Base-by-base conservation (phyloP, 2,113 vertebrate species). In the Siphamia tubifer region DNA sequence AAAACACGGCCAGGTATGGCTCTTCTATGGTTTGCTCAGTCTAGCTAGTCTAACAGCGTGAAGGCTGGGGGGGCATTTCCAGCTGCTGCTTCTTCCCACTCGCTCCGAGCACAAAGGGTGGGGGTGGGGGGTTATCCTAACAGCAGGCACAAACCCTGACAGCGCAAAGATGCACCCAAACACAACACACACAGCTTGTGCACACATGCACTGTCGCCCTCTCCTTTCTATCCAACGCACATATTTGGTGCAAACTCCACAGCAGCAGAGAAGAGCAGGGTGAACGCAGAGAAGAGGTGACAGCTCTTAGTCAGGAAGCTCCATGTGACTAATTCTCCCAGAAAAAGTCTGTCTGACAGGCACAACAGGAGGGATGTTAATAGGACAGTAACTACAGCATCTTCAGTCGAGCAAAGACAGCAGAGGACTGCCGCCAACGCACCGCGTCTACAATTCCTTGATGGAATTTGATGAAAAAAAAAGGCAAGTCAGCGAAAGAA, bases 261-360 rank as follows among this genome's bases (percentile, higher is more conserved):
- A 83, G 80, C 76, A 82, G 78, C 81, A 54, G 65, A 72, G 68
- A 55, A 74, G 67, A 83, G 55, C 19, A 55, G 64, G 70, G 74
- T 80, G 71, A 81, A 63, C 54, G 70, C 44, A 76, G 60, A 81
- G 54, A 48, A 77, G 79, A 87, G 64, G 74, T 66, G 82, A 79
- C 79, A 84, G 84, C 73, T 71, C 79, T 78, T 64, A 70, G 69
- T 71, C 74, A 71, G 74, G 68, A 56, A 82, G 64, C 69, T 10
- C 49, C 63, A 70, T 68, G 75, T 70, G 68, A 86, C 54, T 65
- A 86, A 72, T 64, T 82, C 74, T 58, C 42, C 44, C 56, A 57
- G 55, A 82, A 73, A 67, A 77, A 70, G 64, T 79, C 71, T 44
- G 38, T 35, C 48, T 56, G 81, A 83, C 74, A 75, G 52, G 25